A percentile compares a stretch with the other conserved stretches of the same genome.
Conservation (phyloP, 2,113 vertebrate species). For the Meleagris gallopavo region DNA sequence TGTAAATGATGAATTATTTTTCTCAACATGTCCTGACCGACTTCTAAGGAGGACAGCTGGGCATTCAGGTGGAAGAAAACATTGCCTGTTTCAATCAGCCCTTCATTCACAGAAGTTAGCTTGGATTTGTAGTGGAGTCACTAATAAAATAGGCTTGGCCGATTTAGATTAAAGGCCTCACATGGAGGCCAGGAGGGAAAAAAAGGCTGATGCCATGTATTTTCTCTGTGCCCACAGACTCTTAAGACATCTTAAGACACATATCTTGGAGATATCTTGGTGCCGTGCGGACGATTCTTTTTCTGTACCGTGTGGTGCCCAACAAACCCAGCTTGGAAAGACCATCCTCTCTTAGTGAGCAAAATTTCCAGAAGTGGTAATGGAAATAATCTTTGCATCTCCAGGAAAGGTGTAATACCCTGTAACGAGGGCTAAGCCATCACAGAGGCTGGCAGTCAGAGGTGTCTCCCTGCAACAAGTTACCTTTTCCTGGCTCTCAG, state of each 20-base stretch:
- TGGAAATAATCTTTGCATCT: background rate
- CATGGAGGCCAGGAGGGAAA: background rate
- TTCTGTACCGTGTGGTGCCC: background rate
- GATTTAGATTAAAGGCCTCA: background rate
- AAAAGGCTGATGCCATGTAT: background rate
- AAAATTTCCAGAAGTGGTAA: background rate
- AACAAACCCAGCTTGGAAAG: conserved; percentile 26
- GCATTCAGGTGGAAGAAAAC: background rate
- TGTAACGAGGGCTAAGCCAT: background rate
- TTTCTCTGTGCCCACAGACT: background rate
- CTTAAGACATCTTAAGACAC: background rate
- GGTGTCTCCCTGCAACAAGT: background rate
- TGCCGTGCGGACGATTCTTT: background rate
- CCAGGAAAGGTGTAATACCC: background rate
- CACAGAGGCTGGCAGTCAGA: background rate
- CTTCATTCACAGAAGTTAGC: background rate
- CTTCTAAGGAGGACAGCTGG: conserved; percentile 37
- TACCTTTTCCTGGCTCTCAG: background rate
- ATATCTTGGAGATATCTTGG: background rate
- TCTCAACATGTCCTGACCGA: conserved; percentile 4
- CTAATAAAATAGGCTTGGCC: background rate
- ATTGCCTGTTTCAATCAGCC: background rate
- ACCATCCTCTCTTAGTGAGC: background rate
- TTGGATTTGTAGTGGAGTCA: background rate
- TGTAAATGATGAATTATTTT: background rate